A percentile compares a stretch with the other conserved stretches of the same genome.
Conservation (phyloP, 2,797 vertebrate species). For the Margarornis squamiger region DNA sequence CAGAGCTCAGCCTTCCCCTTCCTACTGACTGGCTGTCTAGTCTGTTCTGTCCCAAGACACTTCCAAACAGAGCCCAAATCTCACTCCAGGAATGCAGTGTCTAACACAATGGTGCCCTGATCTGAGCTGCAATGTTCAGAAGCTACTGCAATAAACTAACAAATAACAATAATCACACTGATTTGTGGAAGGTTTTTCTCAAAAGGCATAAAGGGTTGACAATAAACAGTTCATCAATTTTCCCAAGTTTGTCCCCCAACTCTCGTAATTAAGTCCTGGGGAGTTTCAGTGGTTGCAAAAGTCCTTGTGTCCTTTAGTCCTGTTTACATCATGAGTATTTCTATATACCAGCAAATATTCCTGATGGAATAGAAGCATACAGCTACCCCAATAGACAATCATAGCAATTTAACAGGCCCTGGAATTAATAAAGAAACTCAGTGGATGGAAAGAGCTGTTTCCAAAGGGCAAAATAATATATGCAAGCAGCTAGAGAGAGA, state of each 20-base stretch:
- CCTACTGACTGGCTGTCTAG: not conserved
- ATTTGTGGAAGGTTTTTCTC: not conserved
- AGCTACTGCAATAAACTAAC: slow-evolving; percentile 15
- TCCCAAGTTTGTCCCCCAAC: slow-evolving; percentile 4
- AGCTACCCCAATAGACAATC: not conserved
- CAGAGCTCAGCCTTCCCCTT: not conserved
- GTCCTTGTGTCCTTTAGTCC: not conserved
- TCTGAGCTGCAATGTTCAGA: slow-evolving; percentile 11
- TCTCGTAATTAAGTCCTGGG: slow-evolving; percentile 22
- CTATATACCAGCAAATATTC: slow-evolving; percentile 31
- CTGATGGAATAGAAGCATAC: not conserved
- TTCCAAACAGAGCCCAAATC: not conserved
- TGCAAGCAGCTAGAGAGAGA: not conserved
- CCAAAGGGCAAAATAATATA: not conserved
- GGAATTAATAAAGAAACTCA: slow-evolving; percentile 6
- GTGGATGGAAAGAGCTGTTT: not conserved
- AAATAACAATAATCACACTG: slow-evolving; percentile 33
- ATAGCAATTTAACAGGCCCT: not conserved
- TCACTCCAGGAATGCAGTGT: not conserved
- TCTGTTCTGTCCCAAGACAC: not conserved
- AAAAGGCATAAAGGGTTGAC: slow-evolving; percentile 8
- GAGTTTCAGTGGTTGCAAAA: slow-evolving; percentile 12
- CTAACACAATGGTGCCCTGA: not conserved
- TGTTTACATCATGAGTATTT: slow-evolving; percentile 4
- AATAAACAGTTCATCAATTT: slow-evolving; percentile 51